Base-by-base conservation (phyloP, 2,888 invertebrate species). In the Galerucella nymphaeae region DNA sequence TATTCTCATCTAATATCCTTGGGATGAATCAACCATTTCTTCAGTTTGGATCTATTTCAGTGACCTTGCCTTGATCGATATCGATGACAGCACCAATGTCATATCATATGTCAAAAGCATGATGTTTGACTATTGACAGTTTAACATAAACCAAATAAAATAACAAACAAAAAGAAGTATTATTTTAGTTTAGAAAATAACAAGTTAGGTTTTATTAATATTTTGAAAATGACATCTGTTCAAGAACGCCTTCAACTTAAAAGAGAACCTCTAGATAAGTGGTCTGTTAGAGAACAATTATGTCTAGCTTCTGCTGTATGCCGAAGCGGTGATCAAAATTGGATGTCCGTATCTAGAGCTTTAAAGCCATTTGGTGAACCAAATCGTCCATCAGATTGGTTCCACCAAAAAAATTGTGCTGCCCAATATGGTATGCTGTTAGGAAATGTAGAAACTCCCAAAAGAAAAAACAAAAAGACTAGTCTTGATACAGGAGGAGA, bases 381-480 rank as follows among this genome's bases (percentile, higher is more conserved):
- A 59, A 92, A 92, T 79, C 88, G 95, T 72, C 94, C 93, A 0
- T 87, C 89, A 0, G 97, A 94, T 83, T 97, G 95, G 96, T 97
- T 96, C 84, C 96, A 96, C 0, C 96, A 95, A 83, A 94, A 94
- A 86, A 93, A 93, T 78, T 97, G 97, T 87, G 96, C 96, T 0
- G 91, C 94, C 0, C 97, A 97, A 82, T 98, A 97, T 86, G 93
- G 93, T 14, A 91, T 91, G 20, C 85, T 96, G 9, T 85, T 96
- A 18, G 95, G 95, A 82, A 92, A 93, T 85, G 92, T 93, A 13
- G 96, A 94, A 84, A 93, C 92, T 9, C 95, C 96, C 0, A 96
- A 94, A 87, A 89, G 95, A 1, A 96, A 95, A 82, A 97, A 94
- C 84, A 89, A 92, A 20, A 91, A 89, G 80, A 90, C 90, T 69